A percentile compares a stretch with the other conserved stretches of the same genome.
phyloP scores from a whole-genome alignment of 2,797 vertebrate species.

The Yasuhikotakia modesta region DNA sequence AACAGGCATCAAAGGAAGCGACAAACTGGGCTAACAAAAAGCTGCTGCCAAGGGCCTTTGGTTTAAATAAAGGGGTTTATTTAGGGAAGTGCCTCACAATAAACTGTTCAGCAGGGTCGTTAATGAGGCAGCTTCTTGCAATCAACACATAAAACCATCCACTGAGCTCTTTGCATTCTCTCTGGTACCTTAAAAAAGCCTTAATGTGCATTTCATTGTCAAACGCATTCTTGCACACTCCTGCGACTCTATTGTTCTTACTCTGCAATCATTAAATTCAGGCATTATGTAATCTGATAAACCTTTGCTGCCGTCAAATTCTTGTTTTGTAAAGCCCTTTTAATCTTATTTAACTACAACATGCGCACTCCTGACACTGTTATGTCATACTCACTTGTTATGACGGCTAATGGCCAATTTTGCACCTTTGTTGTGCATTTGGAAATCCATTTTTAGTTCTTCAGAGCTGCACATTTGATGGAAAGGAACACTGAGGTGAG shows the following conservation, averaged over 20 bases:
- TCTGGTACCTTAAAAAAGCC: conserved; percentile 57
- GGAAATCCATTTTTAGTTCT: conserved; percentile 36
- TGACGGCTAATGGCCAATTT: conserved; percentile 51
- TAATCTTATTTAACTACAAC: conserved; percentile 29
- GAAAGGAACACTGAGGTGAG: background rate
- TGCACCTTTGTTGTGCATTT: conserved; percentile 20
- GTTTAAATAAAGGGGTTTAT: conserved; percentile 85
- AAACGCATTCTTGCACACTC: background rate
- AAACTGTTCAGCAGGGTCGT: conserved; percentile 83
- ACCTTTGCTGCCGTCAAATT: conserved; percentile 32
- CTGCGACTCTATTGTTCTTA: conserved; percentile 14
- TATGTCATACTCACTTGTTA: conserved; percentile 42
- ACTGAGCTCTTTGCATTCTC: conserved; percentile 76
- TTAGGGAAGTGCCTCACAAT: conserved; percentile 88
- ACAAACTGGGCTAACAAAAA: conserved; percentile 80
- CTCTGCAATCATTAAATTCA: conserved; percentile 29
- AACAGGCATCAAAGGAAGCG: conserved; percentile 74
- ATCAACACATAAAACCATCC: conserved; percentile 80
- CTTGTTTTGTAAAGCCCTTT: conserved; percentile 26
- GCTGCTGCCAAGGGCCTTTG: conserved; percentile 83
- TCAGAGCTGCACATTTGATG: conserved; percentile 33
- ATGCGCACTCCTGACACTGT: conserved; percentile 29
- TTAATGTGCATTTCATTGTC: too few relatives aligned
- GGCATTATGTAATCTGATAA: conserved; percentile 41
- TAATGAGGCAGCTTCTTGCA: conserved; percentile 83